A percentile compares a stretch with the other conserved stretches of the same genome.
Conservation (phyloP, 2,888 invertebrate genomes). For the Melikaiella ostensackeni region DNA sequence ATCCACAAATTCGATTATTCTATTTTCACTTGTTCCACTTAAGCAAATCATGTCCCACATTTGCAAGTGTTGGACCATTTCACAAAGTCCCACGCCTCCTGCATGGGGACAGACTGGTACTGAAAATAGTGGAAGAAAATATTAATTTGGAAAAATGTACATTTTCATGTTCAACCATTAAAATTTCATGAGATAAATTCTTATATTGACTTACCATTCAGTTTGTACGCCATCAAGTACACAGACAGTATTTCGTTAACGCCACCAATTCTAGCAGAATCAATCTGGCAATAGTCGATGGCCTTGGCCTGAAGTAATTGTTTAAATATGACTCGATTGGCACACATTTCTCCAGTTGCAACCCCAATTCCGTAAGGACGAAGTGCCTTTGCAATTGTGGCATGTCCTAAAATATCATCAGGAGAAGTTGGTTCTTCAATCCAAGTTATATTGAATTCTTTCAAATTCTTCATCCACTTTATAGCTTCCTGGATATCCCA, state of each 20-base stretch:
- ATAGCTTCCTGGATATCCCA: conserved; percentile 92
- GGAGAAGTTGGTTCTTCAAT: conserved; percentile 96
- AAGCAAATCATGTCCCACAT: conserved; percentile 91
- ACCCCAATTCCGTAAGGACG: conserved; percentile 88
- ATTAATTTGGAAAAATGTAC: background rate
- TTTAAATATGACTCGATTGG: conserved; percentile 94
- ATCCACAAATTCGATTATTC: conserved; percentile 92
- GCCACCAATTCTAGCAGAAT: conserved; percentile 92
- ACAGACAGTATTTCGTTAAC: conserved; percentile 92
- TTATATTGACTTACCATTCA: conserved; percentile 81
- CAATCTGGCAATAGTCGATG: conserved; percentile 93
- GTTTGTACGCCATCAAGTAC: conserved; percentile 92
- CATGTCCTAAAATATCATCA: conserved; percentile 93
- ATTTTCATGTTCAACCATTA: background rate
- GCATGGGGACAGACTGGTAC: conserved; percentile 97
- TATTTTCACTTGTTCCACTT: conserved; percentile 84
- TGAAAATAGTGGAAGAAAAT: conserved; percentile 72
- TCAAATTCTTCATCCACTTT: conserved; percentile 89
- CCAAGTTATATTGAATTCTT: conserved; percentile 88
- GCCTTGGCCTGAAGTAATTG: conserved; percentile 90
- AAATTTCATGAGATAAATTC: background rate
- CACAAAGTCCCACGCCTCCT: conserved; percentile 95
- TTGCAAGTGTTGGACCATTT: conserved; percentile 95
- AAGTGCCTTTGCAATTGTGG: conserved; percentile 85
- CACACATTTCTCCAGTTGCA: conserved; percentile 95